Base-by-base conservation (phyloP, 2,113 vertebrate species). In the Drymodes brunneopygia region DNA sequence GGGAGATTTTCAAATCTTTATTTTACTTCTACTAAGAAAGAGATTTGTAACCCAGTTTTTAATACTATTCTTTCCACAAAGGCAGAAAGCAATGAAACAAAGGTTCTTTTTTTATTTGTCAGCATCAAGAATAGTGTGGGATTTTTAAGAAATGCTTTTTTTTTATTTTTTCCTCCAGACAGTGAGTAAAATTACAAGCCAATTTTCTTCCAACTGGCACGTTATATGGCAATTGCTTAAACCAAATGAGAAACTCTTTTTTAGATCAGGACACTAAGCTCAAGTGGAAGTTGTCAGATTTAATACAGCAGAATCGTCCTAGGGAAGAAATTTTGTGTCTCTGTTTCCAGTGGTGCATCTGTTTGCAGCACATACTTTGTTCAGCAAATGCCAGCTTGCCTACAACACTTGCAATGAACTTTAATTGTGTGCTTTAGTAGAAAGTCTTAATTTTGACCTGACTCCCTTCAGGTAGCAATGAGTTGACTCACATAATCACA, bases 401-500 rank as follows among this genome's bases (percentile, higher is more conserved):
- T 70, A 92, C 66, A 96, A 93, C 88, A 77, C 90, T 97, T 93
- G 88, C 81, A 95, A 94, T 94, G 95, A 97, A 94, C 97, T 98
- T 98, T 97, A 98, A 97, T 96, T 97, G 83, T 97, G 91, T 96
- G 78, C 94, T 97, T 97, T 97, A 95, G 96, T 89, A 95, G 94
- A 95, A 97, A 96, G 95, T 97, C 96, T 97, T 98, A 97, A 98
- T 97, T 98, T 97, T 97, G 95, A 97, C 95, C 91, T 94, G 89
- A 97, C 92, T 98, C 97, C 87, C 96, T 97, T 98, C 91, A 95
- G 97, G 97, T 98, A 98, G 95, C 94, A 98, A 97, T 96, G 95
- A 98, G 94, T 96, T 2, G 22, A 93, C 95, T 91, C 91, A 97
- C 75, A 95, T 96, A 98, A 98, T 98, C 97, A 94, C 65, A 96